Base-by-base conservation (phyloP, 2,888 invertebrate species). In the Drosophila siamana region DNA sequence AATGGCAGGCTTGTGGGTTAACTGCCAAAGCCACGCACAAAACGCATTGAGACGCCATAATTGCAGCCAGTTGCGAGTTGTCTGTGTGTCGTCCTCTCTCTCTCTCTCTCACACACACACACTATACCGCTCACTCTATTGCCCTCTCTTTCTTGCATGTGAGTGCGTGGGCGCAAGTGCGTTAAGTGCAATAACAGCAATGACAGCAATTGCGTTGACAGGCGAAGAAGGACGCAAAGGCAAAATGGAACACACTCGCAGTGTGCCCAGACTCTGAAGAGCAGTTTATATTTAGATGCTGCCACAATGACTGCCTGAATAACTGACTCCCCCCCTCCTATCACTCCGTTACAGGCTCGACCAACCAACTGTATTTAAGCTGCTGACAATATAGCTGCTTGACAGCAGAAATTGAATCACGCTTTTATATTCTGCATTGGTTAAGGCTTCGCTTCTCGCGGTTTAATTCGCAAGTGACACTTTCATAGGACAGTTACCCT, bases 101-200 rank as follows among this genome's bases (percentile, higher is more conserved):
- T 52, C 0, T 38, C 7, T 16, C n/a, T n/a, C n/a, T n/a, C n/a
- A n/a, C n/a, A n/a, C n/a, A n/a, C n/a, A n/a, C n/a, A n/a, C n/a
- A n/a, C n/a, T n/a, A n/a, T n/a, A n/a, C n/a, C n/a, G n/a, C n/a
- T n/a, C 16, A 28, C 13, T 51, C 40, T 47, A 8, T 11, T 6
- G 6, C 8, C 0, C 28, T 22, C 13, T 13, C 13, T 11, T 2
- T 15, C 13, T 19, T 11, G 2, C 9, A 5, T 36, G 8, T 16
- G 13, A 33, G 55, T 44, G 61, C 50, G 67, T 60, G 72, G 76
- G 71, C 65, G 86, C 73, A 76, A 80, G 84, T 84, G 86, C 84
- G 80, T 86, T 80, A 88, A 88, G 88, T 88, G 88, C 86, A 84
- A 82, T 86, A 80, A 74, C 78, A 88, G 82, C 78, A 80, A 68